Conservation (phyloP, 2,888 invertebrate species). For the Pammene aurita region DNA sequence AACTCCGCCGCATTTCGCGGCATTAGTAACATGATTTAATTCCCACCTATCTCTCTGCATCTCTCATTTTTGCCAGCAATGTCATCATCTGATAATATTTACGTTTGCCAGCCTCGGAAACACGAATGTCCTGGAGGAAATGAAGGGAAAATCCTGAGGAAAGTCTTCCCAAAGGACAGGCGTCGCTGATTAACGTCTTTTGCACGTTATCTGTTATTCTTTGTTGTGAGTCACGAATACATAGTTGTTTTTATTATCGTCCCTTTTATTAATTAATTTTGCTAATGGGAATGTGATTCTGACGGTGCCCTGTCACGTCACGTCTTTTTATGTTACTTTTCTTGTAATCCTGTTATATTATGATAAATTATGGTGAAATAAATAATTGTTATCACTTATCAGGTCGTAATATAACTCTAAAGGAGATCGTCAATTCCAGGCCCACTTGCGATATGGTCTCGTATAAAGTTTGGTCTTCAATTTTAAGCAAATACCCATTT, state of each 20-base stretch:
- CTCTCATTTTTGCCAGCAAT: conserved; percentile 53
- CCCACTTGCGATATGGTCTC: too few relatives aligned
- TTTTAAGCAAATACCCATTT: too few relatives aligned
- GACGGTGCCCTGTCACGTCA: conserved; percentile 40
- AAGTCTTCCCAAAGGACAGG: conserved; percentile 52
- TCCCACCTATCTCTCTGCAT: conserved; percentile 44
- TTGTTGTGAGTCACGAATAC: conserved; percentile 51
- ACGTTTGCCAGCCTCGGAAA: conserved; percentile 62
- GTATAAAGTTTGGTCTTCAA: too few relatives aligned
- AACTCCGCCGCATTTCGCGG: conserved; percentile 34
- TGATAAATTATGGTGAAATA: neutral
- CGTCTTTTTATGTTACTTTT: conserved; percentile 1
- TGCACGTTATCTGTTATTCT: conserved; percentile 55
- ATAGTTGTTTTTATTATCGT: conserved; percentile 52
- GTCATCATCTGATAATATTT: conserved; percentile 64
- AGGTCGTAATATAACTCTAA: too few relatives aligned
- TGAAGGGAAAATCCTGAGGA: conserved; percentile 62
- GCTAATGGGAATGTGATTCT: conserved; percentile 47
- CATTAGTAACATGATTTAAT: conserved; percentile 40
- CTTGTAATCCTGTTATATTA: conserved; percentile 10
- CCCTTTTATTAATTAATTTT: conserved; percentile 49
- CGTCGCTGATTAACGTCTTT: conserved; percentile 67
- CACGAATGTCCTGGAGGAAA: conserved; percentile 69
- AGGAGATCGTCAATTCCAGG: too few relatives aligned
- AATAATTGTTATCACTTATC: too few relatives aligned